Percentiles rank a stretch among this genome's conserved stretches.
phyloP scores from a whole-genome alignment of 2,888 invertebrate species.

The Coelogynopora nodosa region DNA sequence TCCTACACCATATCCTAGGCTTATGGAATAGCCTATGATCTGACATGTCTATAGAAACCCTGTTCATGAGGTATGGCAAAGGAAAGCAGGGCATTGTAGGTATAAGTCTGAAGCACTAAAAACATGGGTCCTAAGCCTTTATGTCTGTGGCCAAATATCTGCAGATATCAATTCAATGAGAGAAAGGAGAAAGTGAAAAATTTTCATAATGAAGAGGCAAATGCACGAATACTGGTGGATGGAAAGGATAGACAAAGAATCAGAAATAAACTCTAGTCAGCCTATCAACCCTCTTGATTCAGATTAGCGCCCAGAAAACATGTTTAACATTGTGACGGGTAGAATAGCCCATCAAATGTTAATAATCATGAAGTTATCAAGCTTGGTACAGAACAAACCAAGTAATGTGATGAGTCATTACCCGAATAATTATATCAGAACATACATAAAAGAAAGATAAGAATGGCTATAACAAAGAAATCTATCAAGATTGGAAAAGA shows the following conservation, averaged over 20 bases:
- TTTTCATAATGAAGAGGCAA: background rate
- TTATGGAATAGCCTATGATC: conserved; percentile 51
- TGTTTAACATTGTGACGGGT: background rate
- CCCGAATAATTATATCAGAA: background rate
- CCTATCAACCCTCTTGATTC: conserved; percentile 20
- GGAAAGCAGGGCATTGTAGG: too few relatives aligned
- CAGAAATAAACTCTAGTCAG: conserved; percentile 8
- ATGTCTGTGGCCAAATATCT: conserved; percentile 12
- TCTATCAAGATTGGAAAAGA: conserved; percentile 25
- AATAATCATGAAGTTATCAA: background rate
- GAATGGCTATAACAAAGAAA: conserved; percentile 37
- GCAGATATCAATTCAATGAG: background rate
- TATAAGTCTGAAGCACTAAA: conserved; percentile 48
- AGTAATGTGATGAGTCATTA: background rate
- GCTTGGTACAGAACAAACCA: background rate
- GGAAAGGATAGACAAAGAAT: conserved; percentile 10
- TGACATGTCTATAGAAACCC: conserved; percentile 51
- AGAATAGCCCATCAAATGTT: background rate
- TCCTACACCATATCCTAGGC: conserved; percentile 49
- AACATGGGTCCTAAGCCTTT: conserved; percentile 25
- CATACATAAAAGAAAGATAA: background rate
- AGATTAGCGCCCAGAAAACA: background rate
- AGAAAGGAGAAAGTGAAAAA: background rate
- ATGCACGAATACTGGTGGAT: background rate
- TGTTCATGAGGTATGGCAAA: conserved; percentile 50